phyloP scores from a whole-genome alignment of 2,113 vertebrate genomes.

The Melospiza melodia region DNA sequence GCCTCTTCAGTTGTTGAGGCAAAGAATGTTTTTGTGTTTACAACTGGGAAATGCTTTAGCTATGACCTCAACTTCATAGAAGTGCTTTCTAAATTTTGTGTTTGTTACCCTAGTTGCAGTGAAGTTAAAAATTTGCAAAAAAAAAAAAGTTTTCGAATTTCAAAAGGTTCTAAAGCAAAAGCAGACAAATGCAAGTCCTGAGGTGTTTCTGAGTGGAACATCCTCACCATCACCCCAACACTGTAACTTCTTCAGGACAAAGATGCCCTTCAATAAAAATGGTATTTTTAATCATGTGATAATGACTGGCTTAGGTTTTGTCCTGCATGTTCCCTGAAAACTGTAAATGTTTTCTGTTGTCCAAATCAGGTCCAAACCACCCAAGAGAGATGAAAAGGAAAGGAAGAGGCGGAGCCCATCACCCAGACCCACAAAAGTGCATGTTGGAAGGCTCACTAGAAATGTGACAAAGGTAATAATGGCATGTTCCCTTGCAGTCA shows the following conservation, averaged over 20 bases:
- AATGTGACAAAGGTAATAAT: conserved; percentile 94
- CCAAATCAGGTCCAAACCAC: conserved; percentile 87
- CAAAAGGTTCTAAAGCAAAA: background rate
- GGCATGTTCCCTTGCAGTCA: rapidly evolving
- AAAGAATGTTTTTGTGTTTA: background rate
- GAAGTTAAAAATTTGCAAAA: background rate
- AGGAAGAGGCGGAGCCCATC: conserved; percentile 91
- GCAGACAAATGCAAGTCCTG: background rate
- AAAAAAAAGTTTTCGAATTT: background rate
- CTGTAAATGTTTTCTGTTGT: background rate
- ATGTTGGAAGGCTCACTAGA: conserved; percentile 91
- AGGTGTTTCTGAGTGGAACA: background rate
- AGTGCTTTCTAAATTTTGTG: background rate
- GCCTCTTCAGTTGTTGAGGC: background rate
- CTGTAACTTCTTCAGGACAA: background rate
- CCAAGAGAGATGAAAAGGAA: conserved; percentile 96
- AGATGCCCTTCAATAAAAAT: background rate
- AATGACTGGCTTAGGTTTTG: background rate
- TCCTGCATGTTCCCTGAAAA: background rate
- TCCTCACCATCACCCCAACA: background rate
- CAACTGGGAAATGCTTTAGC: background rate
- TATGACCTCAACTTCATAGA: background rate
- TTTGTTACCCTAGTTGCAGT: background rate
- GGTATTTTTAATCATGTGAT: background rate
- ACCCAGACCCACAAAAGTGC: conserved; percentile 93